Conservation (phyloP, 2,888 invertebrate species). For the Trypoxylon attenuatum region DNA sequence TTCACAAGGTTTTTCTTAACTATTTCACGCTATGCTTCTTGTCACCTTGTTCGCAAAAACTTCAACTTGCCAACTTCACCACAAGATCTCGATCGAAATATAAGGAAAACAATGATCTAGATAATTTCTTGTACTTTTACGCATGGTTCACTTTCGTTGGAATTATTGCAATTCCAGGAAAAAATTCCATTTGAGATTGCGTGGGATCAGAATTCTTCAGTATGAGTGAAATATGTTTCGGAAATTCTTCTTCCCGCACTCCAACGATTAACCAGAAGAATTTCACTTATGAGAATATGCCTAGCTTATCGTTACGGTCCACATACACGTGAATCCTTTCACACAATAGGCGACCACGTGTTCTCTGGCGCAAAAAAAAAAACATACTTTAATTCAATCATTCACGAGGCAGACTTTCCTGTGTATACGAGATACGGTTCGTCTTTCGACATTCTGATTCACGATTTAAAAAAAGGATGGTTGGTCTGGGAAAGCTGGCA, state of each 20-base stretch:
- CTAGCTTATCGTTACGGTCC: slow-evolving; percentile 28
- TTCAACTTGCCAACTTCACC: background rate
- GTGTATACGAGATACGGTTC: too few species aligned
- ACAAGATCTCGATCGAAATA: too few species aligned
- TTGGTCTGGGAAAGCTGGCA: background rate
- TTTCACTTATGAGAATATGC: slow-evolving; percentile 23
- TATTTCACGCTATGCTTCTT: background rate
- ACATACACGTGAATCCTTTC: slow-evolving; percentile 28
- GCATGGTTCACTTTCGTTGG: too few species aligned
- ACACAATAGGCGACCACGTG: background rate
- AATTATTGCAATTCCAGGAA: too few species aligned
- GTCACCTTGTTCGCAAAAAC: background rate
- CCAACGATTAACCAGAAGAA: slow-evolving; percentile 3
- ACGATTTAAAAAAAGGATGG: background rate
- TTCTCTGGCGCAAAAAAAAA: slow-evolving; percentile 8
- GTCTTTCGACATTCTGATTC: background rate
- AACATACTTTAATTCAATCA: slow-evolving; percentile 34
- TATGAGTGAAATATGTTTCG: slow-evolving; percentile 21
- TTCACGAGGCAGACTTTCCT: slow-evolving; percentile 24
- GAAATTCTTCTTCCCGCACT: background rate
- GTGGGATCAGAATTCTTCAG: too few species aligned
- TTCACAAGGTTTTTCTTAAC: background rate
- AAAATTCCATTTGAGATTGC: too few species aligned
- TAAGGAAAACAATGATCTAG: too few species aligned
- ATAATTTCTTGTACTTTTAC: too few species aligned